A percentile compares a stretch with the other conserved stretches of the same genome.
phyloP scores from a whole-genome alignment of 2,113 vertebrate species.

The Centropus unirufus region DNA sequence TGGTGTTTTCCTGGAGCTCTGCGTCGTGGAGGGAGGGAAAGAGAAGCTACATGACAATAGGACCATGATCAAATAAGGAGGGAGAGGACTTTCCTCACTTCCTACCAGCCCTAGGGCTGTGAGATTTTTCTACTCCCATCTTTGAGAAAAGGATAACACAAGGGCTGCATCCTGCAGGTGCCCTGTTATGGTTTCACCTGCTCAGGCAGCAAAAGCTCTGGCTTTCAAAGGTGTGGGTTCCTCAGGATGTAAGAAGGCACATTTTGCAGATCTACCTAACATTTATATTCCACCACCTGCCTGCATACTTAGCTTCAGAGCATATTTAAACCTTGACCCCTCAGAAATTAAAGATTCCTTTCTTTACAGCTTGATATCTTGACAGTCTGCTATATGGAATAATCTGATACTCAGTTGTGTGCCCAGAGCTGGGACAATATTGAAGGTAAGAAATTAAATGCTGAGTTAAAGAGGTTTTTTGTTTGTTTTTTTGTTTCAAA shows the following conservation, averaged over 20 bases:
- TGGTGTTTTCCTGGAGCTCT: not conserved
- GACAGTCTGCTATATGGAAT: not conserved
- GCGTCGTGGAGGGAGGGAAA: not conserved
- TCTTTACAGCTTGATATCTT: not conserved
- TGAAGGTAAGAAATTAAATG: not conserved
- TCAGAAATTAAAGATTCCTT: not conserved
- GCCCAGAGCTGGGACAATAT: not conserved
- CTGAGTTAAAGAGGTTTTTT: rapidly evolving
- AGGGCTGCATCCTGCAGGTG: not conserved
- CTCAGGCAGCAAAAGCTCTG: not conserved
- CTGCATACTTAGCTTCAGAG: not conserved
- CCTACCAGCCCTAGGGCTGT: not conserved
- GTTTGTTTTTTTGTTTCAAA: not conserved
- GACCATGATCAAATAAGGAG: not conserved
- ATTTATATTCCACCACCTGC: not conserved
- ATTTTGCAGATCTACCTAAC: not conserved
- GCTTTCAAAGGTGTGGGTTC: not conserved
- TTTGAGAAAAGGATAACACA: not conserved
- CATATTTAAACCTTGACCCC: not conserved
- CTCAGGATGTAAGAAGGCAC: not conserved
- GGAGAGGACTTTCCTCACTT: not conserved
- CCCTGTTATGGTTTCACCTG: not conserved
- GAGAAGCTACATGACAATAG: not conserved
- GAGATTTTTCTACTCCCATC: not conserved
- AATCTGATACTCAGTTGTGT: not conserved